Base-by-base conservation (phyloP, 2,888 invertebrate genomes). In the Morinoia aosen region DNA sequence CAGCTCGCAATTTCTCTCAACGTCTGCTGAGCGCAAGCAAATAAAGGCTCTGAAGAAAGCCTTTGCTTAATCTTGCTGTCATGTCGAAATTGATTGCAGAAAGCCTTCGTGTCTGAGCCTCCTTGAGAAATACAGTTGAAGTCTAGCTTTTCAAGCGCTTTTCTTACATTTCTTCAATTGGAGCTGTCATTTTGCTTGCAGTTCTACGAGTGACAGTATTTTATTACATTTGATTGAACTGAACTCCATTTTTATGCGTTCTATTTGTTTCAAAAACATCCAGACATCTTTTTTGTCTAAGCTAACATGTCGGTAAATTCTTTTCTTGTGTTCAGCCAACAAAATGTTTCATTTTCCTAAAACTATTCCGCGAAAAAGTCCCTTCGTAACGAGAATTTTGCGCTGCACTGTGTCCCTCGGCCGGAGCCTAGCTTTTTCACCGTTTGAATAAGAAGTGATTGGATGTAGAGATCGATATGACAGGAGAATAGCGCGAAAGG, bases 1-100 rank as follows among this genome's bases (percentile, higher is more conserved):
- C 19, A 19, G 76, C 76, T 16, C 76, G 76, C 76, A 76, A 61
- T 61, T 61, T 76, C 33, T 76, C 76, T 76, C 25, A 25, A 8
- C 76, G 76, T 76, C 76, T 40, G 90, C 40, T 39, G 4, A 40
- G 39, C 90, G 7, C 90, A 48, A 90, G 90, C 90, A 90, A 90
- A 90, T 90, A 48, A 40, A 76, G 40, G 90, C 90, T 39, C 90
- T 90, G 90, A 48, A 90, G 39, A 90, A 90, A 40, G 39, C 48
- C 90, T 25, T 90, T 40, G 40, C 90, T 48, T 90, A 90, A 90
- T 90, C 90, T 90, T 48, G 40, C 90, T 48, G 39, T 90, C 90
- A 39, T 48, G 90, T 90, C 90, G 8, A 40, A 90, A 90, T 90
- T 76, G 76, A 76, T 7, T 16, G 76, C 76, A 76, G 76, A 76